phyloP scores from a whole-genome alignment of 2,888 invertebrate species.

The Synanthedon vespiformis region DNA sequence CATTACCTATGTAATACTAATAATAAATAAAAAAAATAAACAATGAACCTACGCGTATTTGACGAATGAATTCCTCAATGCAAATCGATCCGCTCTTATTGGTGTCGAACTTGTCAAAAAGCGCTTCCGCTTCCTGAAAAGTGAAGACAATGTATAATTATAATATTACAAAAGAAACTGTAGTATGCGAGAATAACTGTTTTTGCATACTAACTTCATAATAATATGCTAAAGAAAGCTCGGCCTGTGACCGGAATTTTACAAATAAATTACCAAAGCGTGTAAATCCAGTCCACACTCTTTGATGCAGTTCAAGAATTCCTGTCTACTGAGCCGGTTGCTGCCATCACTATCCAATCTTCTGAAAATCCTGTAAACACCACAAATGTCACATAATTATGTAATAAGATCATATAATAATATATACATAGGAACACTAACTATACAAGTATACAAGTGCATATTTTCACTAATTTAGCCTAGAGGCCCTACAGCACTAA shows the following conservation, averaged over 20 bases:
- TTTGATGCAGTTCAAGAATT: slow-evolving; percentile 83
- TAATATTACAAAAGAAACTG: not conserved
- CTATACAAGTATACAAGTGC: not conserved
- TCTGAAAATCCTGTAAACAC: slow-evolving; percentile 77
- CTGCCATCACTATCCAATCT: slow-evolving; percentile 94
- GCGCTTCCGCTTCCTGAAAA: slow-evolving; percentile 70
- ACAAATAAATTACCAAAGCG: slow-evolving; percentile 20
- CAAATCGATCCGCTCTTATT: slow-evolving; percentile 87
- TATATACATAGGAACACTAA: not conserved
- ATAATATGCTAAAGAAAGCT: too few species aligned
- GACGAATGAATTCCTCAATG: slow-evolving; percentile 88
- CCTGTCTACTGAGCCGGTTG: slow-evolving; percentile 81
- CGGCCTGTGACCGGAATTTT: too few species aligned
- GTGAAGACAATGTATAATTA: too few species aligned
- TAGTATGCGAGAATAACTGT: not conserved
- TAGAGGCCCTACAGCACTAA: too few species aligned
- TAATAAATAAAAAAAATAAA: too few species aligned
- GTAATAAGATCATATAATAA: not conserved
- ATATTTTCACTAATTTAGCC: too few species aligned
- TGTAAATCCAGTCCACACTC: slow-evolving; percentile 80
- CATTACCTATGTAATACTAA: too few species aligned
- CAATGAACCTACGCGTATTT: slow-evolving; percentile 77
- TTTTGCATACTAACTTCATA: not conserved
- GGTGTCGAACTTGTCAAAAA: slow-evolving; percentile 83
- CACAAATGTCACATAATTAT: not conserved